phyloP scores from a whole-genome alignment of 2,113 vertebrate genomes.

The Gymnorhina tibicen region DNA sequence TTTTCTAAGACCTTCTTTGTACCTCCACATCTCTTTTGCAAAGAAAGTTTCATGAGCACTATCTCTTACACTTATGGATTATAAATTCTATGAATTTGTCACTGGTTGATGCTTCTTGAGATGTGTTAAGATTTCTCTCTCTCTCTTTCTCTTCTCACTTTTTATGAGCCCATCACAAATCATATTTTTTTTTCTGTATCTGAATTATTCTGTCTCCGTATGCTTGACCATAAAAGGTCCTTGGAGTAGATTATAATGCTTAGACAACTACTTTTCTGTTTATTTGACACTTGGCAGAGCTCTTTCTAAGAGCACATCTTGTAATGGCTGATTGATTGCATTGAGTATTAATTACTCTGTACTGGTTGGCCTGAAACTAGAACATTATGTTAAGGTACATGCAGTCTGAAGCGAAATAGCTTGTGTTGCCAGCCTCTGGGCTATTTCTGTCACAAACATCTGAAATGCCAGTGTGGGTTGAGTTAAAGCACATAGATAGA shows the following conservation, averaged over 20 bases:
- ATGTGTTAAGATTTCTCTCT: not conserved
- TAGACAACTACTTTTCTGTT: not conserved
- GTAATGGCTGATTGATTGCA: not conserved
- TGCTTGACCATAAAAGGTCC: not conserved
- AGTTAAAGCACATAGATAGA: not conserved
- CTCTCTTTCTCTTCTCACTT: not conserved
- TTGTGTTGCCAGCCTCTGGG: not conserved
- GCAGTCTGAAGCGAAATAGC: not conserved
- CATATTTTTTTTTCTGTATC: not conserved
- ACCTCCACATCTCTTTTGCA: not conserved
- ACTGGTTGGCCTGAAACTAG: not conserved
- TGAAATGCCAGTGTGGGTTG: not conserved
- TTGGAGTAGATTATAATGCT: not conserved
- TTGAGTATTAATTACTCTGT: not conserved
- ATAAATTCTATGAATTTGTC: not conserved
- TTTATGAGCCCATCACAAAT: not conserved
- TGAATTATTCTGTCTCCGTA: not conserved
- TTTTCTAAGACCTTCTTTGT: not conserved
- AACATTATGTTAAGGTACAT: not conserved
- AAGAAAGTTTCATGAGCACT: not conserved
- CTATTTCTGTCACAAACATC: not conserved
- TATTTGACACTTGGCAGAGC: not conserved
- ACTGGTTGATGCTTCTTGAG: not conserved
- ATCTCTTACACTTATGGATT: not conserved
- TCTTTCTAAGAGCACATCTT: not conserved